Evolutionary conservation across 2,797 vertebrate genomes (phyloP), one percentile per base, ranked within the genome.

Genomic region (Propithecus perrieri): DNA sequence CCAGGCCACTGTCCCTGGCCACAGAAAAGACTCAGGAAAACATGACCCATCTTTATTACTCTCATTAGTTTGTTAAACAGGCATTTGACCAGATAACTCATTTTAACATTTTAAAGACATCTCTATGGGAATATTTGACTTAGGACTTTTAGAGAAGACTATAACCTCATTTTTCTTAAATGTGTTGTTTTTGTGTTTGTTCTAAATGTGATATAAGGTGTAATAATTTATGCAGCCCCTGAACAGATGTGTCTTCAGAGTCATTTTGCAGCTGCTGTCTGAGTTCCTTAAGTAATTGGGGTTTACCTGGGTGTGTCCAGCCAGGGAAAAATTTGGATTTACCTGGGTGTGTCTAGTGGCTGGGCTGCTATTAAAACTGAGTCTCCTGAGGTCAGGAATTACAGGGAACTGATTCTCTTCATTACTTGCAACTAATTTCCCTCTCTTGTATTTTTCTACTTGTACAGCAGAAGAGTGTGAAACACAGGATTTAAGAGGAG

Each of bases 11-110:
- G 48, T 57, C 53, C 33, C 41, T 4, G 81, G 35, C 11, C 14
- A 12, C 57, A 17, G 41, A 24, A 4, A 20, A 57, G 61, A 41
- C 69, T 38, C 0, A 2, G 15, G 38, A 41, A 55, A 41, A 35
- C 7, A 0, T 3, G 22, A 3, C 8, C 17, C 12, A 2, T 61
- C 63, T 0, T 4, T 24, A 33, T 22, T 33, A 20, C 28, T 12
- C 15, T 1, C 6, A 0, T 14, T 12, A 35, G 74, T 48, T 33
- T 74, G n/a, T 28, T 38, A 15, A 57, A 18, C 2, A 4, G 46
- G 43, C 57, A 28, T 87, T 55, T 41, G 84, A 33, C 57, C 14
- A 20, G 63, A 24, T 24, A 74, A 41, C 75, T 78, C 35, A 28
- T 30, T 14, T 79, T 67, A 92, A 30, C 33, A 14, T 78, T 85